These are phyloP conservation scores for Orchestes rusci DNA, from an alignment of 2,888 invertebrate species.

Conservation along the genomic window DNA sequence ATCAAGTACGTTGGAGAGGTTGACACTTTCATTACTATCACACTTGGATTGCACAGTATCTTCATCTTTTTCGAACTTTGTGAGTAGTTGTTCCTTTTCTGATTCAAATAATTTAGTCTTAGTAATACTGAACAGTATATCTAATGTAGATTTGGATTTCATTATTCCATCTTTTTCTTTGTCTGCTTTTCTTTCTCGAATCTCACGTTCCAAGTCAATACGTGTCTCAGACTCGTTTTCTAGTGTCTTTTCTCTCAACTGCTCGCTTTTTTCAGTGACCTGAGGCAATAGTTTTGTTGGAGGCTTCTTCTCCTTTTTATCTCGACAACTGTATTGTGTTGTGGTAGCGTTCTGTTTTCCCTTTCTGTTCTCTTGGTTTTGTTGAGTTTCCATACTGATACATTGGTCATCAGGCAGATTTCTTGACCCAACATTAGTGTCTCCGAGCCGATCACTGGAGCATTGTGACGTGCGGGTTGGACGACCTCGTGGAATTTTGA, in stretches of 20 bases:
- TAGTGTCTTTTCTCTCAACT: constrained; percentile 40
- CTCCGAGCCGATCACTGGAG: constrained; percentile 58
- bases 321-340: constrained; percentile 27
- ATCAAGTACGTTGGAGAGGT: no score
- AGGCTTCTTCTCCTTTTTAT: constrained; percentile 24
- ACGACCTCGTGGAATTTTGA: constrained; percentile 31
- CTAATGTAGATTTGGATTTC: constrained; percentile 46
- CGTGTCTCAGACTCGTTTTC: no score
- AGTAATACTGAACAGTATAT: constrained; percentile 47
- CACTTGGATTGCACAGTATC: no score
- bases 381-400: constrained; percentile 42
- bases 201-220: constrained; percentile 42
- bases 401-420: constrained; percentile 56
- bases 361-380: constrained; percentile 40
- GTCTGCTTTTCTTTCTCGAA: constrained; percentile 39
- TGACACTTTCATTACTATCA: no score
- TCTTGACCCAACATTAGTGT: constrained; percentile 58
- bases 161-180: constrained; percentile 26
- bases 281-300: no score
- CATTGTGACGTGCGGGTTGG: constrained; percentile 20
- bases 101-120: constrained; percentile 23
- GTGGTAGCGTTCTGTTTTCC: constrained; percentile 34
- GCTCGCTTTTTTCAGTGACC: constrained; percentile 58
- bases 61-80: constrained; percentile 16
- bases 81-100: constrained; percentile 29